Evolutionary conservation across 2,113 vertebrate genomes (phyloP), one percentile per base, ranked within the genome.

Genomic region (Ophthalmolycus amberensis): DNA sequence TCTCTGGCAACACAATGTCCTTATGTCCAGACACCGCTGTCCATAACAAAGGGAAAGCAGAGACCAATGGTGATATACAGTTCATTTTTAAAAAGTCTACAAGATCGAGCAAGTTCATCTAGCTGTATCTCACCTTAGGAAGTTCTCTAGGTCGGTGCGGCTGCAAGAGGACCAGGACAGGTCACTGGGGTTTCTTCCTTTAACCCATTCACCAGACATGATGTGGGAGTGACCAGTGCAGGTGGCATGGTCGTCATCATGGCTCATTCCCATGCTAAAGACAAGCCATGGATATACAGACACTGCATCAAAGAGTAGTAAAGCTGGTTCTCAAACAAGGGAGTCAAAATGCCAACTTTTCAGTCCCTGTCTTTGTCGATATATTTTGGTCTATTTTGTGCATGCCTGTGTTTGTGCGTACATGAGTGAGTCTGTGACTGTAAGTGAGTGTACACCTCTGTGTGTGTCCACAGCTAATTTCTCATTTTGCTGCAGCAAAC

Each of bases 161-260:
- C 98, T 99, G 93, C 98, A 99, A 56, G 97, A 95, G 22, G 98
- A 99, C 98, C 98, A 99, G 52, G 97, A 97, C 9, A 99, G 96
- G 90, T 99, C 97, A 18, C 97, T 99, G 88, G 98, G 98, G 87
- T 97, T 99, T 65, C 97, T 95, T 60, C 98, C 98, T 85, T 99
- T 99, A 83, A 99, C 96, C 98, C 98, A 99, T 78, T 99, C 98
- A 82, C 98, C 98, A 0, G 98, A 99, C 98, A 99, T 99, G 88
- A 99, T 98, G 89, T 99, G 97, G 44, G 97, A 97, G 82, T 97
- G 95, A 27, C 97, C 96, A 0, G 95, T 95, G 46, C 98, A 99
- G 58, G 96, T 93, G 0, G 95, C 85, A 38, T 99, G 97, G 73
- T 99, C 97, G 0, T 99, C 98, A 0, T 99, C 98, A 0, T 99